phyloP scores from a whole-genome alignment of 2,888 invertebrate species.

The Eristalis arbustorum region DNA sequence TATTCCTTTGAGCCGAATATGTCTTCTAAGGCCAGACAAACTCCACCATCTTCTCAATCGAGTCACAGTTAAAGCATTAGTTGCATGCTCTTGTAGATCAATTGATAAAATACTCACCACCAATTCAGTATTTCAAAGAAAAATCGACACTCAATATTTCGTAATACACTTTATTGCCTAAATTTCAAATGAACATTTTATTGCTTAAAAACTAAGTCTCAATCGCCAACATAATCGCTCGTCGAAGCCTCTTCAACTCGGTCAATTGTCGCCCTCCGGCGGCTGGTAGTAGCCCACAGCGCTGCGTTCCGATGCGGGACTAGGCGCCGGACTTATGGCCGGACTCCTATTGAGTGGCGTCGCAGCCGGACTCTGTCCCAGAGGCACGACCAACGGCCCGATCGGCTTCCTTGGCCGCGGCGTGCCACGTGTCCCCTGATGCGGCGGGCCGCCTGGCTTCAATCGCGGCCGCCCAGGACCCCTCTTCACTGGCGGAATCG shows the following conservation, averaged over 20 bases:
- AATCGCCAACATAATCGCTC: constrained; percentile 1
- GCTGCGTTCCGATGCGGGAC: constrained; percentile 75
- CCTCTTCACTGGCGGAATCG: constrained; percentile 80
- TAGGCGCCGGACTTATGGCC: constrained; percentile 78
- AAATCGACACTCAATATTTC: neutral
- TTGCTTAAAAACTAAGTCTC: constrained; percentile 12
- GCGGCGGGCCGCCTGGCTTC: constrained; percentile 84
- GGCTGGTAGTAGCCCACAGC: constrained; percentile 64
- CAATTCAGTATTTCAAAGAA: neutral
- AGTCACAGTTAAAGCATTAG: no score
- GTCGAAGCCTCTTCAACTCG: neutral
- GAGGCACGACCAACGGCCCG: constrained; percentile 78
- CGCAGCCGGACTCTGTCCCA: constrained; percentile 78
- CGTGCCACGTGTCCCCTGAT: constrained; percentile 84
- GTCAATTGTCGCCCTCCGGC: constrained; percentile 62
- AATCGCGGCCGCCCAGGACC: constrained; percentile 87
- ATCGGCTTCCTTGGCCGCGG: constrained; percentile 83
- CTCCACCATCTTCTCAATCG: no score
- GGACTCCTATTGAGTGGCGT: constrained; percentile 78
- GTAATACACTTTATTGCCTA: constrained; percentile 42
- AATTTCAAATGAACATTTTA: constrained; percentile 15
- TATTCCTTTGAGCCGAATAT: no score
- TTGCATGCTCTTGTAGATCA: no score
- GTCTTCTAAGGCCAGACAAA: no score
- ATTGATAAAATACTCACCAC: no score